phyloP scores from a whole-genome alignment of 2,113 vertebrate species.

The Scophthalmus maximus region DNA sequence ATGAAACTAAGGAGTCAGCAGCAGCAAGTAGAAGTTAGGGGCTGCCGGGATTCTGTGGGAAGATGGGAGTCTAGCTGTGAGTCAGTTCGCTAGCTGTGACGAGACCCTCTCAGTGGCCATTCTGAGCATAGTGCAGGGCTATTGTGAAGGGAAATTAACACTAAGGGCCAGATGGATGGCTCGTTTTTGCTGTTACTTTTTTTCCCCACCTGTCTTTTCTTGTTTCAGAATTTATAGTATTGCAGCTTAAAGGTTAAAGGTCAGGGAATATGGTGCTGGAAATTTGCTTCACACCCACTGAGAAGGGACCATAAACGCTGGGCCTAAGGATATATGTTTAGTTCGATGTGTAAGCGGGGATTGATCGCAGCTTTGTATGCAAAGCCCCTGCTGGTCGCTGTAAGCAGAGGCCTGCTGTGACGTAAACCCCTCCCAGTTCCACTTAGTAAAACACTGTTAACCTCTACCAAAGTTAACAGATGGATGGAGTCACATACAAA shows the following conservation, averaged over 20 bases:
- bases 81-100: slow-evolving; percentile 73
- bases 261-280: slow-evolving; percentile 43
- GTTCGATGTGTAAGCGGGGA: slow-evolving; percentile 35
- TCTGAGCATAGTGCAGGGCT: slow-evolving; percentile 49
- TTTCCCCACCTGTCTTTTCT: slow-evolving; percentile 42
- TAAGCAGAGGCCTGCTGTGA: slow-evolving; percentile 46
- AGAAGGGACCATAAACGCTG: slow-evolving; percentile 23
- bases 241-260: slow-evolving; percentile 58
- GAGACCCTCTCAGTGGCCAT: slow-evolving; percentile 77
- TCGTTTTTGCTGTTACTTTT: slow-evolving; percentile 58
- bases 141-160: slow-evolving; percentile 69
- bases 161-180: slow-evolving; percentile 64
- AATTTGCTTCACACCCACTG: slow-evolving; percentile 53
- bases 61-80: slow-evolving; percentile 75
- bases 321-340: slow-evolving; percentile 22
- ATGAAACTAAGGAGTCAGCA: slow-evolving; percentile 80
- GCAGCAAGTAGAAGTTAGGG: slow-evolving; percentile 59
- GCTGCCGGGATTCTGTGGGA: slow-evolving; percentile 63
- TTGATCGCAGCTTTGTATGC: slow-evolving; percentile 34
- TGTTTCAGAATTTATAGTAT: slow-evolving; percentile 46
- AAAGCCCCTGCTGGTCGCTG: slow-evolving; percentile 27
- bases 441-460: slow-evolving; percentile 56
- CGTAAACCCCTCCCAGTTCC: slow-evolving; percentile 50
- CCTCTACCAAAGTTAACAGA: slow-evolving; percentile 52
- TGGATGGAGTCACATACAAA: slow-evolving; percentile 59